A percentile compares a stretch with the other conserved stretches of the same genome.
These are phyloP conservation scores for Protobothrops mucrosquamatus DNA, from an alignment of 2,113 vertebrate genomes.

Conservation along the genomic window DNA sequence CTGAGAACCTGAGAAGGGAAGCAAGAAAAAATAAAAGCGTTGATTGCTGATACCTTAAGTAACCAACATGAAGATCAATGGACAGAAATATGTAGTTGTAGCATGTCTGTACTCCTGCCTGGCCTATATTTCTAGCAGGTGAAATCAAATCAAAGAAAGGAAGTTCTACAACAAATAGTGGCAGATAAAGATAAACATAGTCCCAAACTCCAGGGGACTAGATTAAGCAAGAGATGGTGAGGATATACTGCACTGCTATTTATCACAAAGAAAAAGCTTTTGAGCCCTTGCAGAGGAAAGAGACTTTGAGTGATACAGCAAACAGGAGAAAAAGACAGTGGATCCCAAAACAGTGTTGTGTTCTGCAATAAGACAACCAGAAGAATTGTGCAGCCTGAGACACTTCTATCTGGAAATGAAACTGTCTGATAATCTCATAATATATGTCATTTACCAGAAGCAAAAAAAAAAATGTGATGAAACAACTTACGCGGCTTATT, in stretches of 20 bases:
- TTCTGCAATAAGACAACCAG: neutral
- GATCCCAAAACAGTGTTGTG: neutral
- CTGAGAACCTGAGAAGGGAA: neutral
- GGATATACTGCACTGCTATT: neutral
- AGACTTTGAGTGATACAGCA: neutral
- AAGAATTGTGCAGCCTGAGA: neutral
- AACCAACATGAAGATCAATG: neutral
- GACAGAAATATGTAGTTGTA: neutral
- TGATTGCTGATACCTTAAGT: neutral
- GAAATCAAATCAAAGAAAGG: neutral
- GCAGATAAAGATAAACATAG: neutral
- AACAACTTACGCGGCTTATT: neutral
- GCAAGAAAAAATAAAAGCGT: neutral
- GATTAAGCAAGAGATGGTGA: neutral
- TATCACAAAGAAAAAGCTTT: neutral
- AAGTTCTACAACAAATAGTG: neutral
- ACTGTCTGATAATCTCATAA: neutral
- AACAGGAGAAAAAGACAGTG: neutral
- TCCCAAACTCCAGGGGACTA: neutral
- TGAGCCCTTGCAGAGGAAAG: neutral
- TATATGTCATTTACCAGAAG: neutral
- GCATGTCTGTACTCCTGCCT: neutral
- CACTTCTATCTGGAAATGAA: neutral
- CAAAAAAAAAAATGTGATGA: neutral
- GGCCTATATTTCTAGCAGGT: neutral